A percentile compares a stretch with the other conserved stretches of the same genome.
phyloP scores from a whole-genome alignment of 2,797 vertebrate species.

The Sebastes minor region DNA sequence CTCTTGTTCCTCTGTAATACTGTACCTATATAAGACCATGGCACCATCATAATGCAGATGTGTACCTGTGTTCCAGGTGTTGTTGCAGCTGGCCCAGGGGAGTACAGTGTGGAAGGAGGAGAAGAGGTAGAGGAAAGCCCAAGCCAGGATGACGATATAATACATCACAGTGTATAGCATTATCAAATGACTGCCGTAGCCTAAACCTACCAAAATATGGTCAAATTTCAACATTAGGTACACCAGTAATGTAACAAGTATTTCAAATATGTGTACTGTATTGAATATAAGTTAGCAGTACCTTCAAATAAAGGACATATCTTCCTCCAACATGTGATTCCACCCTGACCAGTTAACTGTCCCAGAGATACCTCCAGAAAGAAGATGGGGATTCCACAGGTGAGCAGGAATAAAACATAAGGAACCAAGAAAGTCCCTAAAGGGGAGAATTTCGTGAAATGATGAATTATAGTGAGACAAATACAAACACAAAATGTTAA shows the following conservation, averaged over 20 bases:
- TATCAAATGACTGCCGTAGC: slow-evolving; percentile 66
- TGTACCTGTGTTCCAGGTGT: slow-evolving; percentile 80
- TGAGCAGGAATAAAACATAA: slow-evolving; percentile 69
- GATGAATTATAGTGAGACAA: no score
- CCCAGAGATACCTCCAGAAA: slow-evolving; percentile 75
- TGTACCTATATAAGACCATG: background rate
- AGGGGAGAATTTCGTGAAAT: no score
- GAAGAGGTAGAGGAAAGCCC: slow-evolving; percentile 76
- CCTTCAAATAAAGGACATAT: slow-evolving; percentile 77
- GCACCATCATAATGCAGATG: background rate
- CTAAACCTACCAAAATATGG: slow-evolving; percentile 55
- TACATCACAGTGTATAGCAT: slow-evolving; percentile 66
- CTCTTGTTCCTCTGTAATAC: no score
- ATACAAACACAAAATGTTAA: no score
- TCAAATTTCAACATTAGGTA: background rate
- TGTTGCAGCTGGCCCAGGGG: slow-evolving; percentile 76
- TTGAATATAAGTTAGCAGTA: background rate
- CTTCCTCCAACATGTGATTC: slow-evolving; percentile 77
- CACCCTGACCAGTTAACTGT: slow-evolving; percentile 74
- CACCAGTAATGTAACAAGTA: no score
- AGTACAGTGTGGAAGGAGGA: slow-evolving; percentile 70
- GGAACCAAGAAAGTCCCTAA: slow-evolving; percentile 75
- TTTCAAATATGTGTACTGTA: no score
- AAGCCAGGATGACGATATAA: slow-evolving; percentile 78
- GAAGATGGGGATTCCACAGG: slow-evolving; percentile 76